Conservation (phyloP, 2,888 invertebrate species). For the Eristalis pertinax region DNA sequence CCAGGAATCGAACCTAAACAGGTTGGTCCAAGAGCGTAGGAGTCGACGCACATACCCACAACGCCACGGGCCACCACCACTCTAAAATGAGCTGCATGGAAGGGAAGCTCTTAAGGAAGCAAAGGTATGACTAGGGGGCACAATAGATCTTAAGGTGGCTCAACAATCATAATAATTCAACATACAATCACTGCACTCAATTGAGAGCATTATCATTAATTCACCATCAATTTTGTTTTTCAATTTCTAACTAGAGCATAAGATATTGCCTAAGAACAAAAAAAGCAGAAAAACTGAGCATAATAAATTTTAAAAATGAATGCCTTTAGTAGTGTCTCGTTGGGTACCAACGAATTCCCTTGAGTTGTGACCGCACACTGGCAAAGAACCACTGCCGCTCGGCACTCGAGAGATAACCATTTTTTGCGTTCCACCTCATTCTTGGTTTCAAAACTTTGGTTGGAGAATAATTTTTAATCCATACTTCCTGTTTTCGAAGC, state of each 20-base stretch:
- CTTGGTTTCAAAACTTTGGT: neutral
- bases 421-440: neutral
- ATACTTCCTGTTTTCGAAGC: slow-evolving; percentile 25
- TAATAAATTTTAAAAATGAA: neutral
- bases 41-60: no score
- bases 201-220: neutral
- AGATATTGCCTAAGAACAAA: neutral
- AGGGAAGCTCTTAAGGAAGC: no score
- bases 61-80: no score
- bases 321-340: neutral
- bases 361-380: neutral
- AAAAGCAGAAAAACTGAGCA: neutral
- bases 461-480: slow-evolving; percentile 22
- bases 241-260: neutral
- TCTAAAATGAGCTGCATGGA: no score
- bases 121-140: no score
- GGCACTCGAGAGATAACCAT: neutral
- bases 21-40: no score
- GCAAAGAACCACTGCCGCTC: neutral
- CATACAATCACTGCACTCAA: neutral
- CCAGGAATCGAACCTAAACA: no score
- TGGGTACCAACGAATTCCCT: neutral
- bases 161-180: no score
- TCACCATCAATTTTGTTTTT: neutral
- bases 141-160: no score